Conservation (phyloP, 2,113 vertebrate species). For the Eulacestoma nigropectus region DNA sequence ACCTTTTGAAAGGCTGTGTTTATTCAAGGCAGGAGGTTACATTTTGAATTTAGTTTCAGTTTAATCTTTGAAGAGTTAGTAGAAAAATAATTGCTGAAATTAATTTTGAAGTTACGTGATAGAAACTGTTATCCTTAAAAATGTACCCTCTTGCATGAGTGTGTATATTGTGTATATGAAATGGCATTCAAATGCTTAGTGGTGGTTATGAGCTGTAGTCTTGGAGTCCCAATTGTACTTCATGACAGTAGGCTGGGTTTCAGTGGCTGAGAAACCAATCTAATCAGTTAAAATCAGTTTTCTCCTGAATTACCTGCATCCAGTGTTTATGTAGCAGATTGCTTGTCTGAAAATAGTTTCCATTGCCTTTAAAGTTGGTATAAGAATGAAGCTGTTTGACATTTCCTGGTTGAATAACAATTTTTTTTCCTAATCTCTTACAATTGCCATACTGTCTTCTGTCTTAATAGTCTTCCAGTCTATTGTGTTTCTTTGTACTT, state of each 20-base stretch:
- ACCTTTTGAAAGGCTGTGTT: not conserved
- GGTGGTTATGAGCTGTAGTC: not conserved
- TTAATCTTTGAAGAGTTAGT: not conserved
- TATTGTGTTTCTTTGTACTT: not conserved
- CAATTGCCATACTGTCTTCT: not conserved
- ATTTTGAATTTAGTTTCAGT: not conserved
- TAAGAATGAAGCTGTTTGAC: not conserved
- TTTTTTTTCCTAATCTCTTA: not conserved
- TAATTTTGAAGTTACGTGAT: not conserved
- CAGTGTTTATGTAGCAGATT: not conserved
- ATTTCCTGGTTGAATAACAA: not conserved
- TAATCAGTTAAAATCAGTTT: not conserved
- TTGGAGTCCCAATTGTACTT: not conserved
- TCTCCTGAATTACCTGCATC: not conserved
- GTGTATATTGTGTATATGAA: not conserved
- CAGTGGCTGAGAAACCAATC: not conserved
- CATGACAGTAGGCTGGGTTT: not conserved
- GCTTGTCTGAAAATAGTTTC: not conserved
- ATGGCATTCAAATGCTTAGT: not conserved
- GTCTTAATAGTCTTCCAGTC: not conserved
- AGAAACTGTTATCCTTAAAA: not conserved
- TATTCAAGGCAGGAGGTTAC: not conserved
- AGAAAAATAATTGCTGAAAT: not conserved
- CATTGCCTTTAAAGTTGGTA: not conserved
- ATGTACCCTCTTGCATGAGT: not conserved